Percentiles rank a stretch among this genome's conserved stretches.
Evolutionary conservation across 2,113 vertebrate genomes (phyloP).

Genomic region (Pithys albifrons): DNA sequence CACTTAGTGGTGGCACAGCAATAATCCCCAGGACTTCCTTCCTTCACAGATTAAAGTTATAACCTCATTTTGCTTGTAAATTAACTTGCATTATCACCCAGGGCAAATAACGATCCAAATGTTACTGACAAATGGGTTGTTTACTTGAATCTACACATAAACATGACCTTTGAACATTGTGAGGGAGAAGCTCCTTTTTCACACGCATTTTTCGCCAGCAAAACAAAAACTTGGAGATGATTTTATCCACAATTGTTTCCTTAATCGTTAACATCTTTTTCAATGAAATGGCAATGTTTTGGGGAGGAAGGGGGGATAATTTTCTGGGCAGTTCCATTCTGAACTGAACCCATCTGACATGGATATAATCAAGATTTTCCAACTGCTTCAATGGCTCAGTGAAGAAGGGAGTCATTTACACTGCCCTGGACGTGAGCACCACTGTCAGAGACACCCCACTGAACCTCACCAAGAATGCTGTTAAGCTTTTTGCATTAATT

Average conservation of each 20-base stretch:
- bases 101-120: not conserved
- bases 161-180: not conserved
- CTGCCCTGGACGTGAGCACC: not conserved
- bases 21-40: not conserved
- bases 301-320: not conserved
- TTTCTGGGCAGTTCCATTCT: not conserved
- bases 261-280: conserved; percentile 9
- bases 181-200: not conserved
- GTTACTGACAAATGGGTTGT: not conserved
- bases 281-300: not conserved
- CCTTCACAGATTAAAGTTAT: not conserved
- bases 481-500: conserved; percentile 41
- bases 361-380: conserved; percentile 12
- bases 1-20: not conserved
- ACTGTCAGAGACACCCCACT: not conserved
- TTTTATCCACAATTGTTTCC: conserved; percentile 9
- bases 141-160: conserved; percentile 7
- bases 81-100: not conserved
- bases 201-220: not conserved
- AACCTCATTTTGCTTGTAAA: not conserved
- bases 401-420: not conserved
- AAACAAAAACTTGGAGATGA: not conserved
- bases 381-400: not conserved
- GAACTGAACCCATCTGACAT: not conserved
- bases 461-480: not conserved